Base-by-base conservation (phyloP, 2,888 invertebrate genomes). In the Epinotia nisella region DNA sequence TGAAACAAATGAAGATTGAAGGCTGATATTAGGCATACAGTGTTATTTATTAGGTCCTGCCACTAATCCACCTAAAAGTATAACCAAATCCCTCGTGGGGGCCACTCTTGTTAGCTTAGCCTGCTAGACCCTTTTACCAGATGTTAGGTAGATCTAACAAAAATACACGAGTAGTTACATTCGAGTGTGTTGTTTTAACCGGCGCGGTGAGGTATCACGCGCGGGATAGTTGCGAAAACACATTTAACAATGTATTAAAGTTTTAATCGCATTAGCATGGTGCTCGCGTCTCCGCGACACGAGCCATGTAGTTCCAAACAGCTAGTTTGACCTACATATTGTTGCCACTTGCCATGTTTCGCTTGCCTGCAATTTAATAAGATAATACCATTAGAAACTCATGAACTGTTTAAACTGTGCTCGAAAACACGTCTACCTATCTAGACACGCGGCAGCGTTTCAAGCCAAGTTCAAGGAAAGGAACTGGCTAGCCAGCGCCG, bases 241-340 rank as follows among this genome's bases (percentile, higher is more conserved):
- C 55, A 35, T 45, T 67, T 51, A 62, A 62, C 62, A 68, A 55
- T 41, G 67, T 66, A 72, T 61, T 55, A 71, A 71, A 71, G 19
- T 73, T 68, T 59, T 64, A 73, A 69, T 59, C 73, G 51, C 21
- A 51, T 68, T 51, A 58, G 64, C 49, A 45, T 35, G 66, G 19
- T 19, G 45, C 60, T 55, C 60, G 41, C 66, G 35, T 55, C 66
- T 39, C 39, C 41, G 19, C 58, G 58, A 69, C 68, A 58, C 51
- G 51, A 62, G 51, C 51, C 53, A 45, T 59, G 58, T 68, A 64
- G 73, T 73, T 64, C 41, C 56, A 24, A 73, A 73, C 73, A 69
- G 58, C 68, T 73, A 73, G 73, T 73, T 73, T 69, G 73, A 69
- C 73, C 73, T 73, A 73, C 73, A 68, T 72, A 58, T 59, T 61